Percentiles rank a stretch among this genome's conserved stretches.
Conservation (phyloP, 2,797 vertebrate species). For the Melanotaenia maccullochi region DNA sequence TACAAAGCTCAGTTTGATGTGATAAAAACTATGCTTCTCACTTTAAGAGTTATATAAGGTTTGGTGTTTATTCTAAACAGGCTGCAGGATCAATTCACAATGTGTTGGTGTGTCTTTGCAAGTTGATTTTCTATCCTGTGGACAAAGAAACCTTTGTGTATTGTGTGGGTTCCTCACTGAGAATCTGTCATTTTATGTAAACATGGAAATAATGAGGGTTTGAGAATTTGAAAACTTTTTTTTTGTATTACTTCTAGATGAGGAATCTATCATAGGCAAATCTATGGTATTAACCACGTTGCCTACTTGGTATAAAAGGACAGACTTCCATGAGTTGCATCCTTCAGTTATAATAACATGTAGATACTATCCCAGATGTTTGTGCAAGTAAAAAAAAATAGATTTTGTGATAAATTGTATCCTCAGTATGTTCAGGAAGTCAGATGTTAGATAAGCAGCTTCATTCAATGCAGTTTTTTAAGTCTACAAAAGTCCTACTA, state of each 20-base stretch:
- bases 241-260: neutral
- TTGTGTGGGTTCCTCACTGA: too few species aligned
- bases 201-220: too few species aligned
- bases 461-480: neutral
- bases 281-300: neutral
- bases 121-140: too few species aligned
- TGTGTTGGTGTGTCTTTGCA: too few species aligned
- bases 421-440: neutral
- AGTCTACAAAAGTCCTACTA: neutral
- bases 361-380: neutral
- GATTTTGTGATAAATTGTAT: neutral
- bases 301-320: neutral
- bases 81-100: too few species aligned
- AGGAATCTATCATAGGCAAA: neutral
- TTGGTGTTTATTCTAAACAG: too few species aligned
- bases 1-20: too few species aligned
- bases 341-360: neutral
- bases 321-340: conserved; percentile 3
- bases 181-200: too few species aligned
- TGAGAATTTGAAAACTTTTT: too few species aligned
- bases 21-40: too few species aligned
- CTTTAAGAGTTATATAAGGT: too few species aligned
- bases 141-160: too few species aligned
- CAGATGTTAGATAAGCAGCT: neutral
- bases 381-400: neutral